These are phyloP conservation scores for Chrysolina americana DNA, from an alignment of 2,888 invertebrate genomes.

Conservation along the genomic window DNA sequence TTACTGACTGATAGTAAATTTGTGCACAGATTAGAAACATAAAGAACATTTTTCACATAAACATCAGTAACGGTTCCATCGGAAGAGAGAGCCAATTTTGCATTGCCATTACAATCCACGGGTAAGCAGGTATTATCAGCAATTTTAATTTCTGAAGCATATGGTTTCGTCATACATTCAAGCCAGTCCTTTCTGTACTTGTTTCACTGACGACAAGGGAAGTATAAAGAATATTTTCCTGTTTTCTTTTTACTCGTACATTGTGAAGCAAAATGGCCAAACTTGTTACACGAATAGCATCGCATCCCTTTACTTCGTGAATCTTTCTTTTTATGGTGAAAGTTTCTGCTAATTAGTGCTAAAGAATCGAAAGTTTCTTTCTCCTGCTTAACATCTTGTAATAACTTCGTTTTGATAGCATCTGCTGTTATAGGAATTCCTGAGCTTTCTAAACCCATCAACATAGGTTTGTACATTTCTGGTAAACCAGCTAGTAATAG, in stretches of 20 bases:
- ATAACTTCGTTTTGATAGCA: slow-evolving; percentile 5
- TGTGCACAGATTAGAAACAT: not conserved
- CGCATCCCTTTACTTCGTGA: not conserved
- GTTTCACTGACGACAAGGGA: not conserved
- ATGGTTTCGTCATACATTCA: not conserved
- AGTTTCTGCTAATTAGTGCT: not conserved
- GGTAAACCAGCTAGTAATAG: slow-evolving; percentile 4
- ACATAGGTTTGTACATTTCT: slow-evolving; percentile 15
- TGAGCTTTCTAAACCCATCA: slow-evolving; percentile 20
- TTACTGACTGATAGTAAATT: not conserved
- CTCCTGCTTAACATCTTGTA: slow-evolving; percentile 2
- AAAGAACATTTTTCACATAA: not conserved
- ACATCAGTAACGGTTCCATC: not conserved
- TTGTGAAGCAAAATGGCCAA: not conserved
- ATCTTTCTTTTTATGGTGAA: not conserved
- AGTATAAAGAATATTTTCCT: slow-evolving; percentile 3
- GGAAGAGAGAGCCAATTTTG: not conserved
- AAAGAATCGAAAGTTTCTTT: not conserved
- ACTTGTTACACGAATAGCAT: slow-evolving; percentile 1
- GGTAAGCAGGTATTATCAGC: not conserved
- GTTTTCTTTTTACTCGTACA: not conserved
- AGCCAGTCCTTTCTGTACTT: not conserved
- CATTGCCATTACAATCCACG: not conserved
- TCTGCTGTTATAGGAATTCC: slow-evolving; percentile 10
- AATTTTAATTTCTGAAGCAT: not conserved